Base-by-base conservation (phyloP, 2,113 vertebrate genomes). In the Menura novaehollandiae region DNA sequence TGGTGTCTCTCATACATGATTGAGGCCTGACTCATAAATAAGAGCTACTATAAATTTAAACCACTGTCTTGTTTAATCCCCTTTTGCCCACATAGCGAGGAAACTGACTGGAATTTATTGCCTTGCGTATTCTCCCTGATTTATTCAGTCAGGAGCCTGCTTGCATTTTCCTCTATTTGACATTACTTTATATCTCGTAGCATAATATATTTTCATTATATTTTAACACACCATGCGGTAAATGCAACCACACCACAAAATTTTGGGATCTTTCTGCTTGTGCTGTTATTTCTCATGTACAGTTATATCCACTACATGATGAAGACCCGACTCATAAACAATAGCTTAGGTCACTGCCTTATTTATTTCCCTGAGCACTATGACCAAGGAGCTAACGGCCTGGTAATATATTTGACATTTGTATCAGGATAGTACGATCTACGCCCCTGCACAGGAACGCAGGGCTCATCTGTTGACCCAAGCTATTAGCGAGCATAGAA, bases 21-120 rank as follows among this genome's bases (percentile, higher is more conserved):
- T 97, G 97, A 97, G 93, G 95, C 97, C 97, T 97, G 92, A 97
- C 94, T 97, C 97, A 95, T 97, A 97, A 97, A 97, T 96, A 97
- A 96, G 87, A 97, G 78, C 87, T 92, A 90, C 96, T 94, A 97
- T 97, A 97, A 97, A 97, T 97, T 97, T 97, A 94, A 97, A 82
- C 95, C 94, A 92, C 93, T 96, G 96, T 95, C 95, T 97, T 96
- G 87, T 95, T 97, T 97, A 97, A 96, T 97, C 97, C 96, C 96
- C 91, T 88, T 97, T 97, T 97, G 96, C 97, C 94, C 95, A 97
- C 94, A 96, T 90, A 97, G 97, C 71, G 21, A 96, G 93, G 96
- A 97, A 97, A 96, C 93, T 93, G 95, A 97, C 92, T 96, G 80
- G 67, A 96, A 97, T 97, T 97, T 97, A 97, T 97, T 97, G 92